Evolutionary conservation across 2,888 invertebrate species (phyloP).

Genomic region (Conistra vaccinii): DNA sequence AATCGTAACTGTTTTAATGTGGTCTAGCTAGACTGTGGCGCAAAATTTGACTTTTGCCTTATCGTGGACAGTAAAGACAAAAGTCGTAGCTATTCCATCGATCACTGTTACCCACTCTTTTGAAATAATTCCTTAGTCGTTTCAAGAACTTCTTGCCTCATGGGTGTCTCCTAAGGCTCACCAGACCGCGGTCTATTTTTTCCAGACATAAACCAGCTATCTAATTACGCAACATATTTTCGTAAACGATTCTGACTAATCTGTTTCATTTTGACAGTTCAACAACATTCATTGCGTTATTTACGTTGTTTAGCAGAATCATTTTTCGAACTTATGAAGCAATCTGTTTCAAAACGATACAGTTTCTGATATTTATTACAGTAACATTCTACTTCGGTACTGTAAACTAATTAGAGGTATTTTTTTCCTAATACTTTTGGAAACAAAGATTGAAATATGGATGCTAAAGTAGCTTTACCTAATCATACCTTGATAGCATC

Average conservation of each 20-base stretch:
- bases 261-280: too few species aligned
- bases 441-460: neutral
- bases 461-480: neutral
- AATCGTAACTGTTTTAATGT: conserved; percentile 15
- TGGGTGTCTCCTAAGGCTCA: neutral
- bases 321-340: too few species aligned
- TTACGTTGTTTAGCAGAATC: too few species aligned
- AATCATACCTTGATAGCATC: conserved; percentile 2
- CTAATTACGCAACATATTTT: too few species aligned
- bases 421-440: neutral
- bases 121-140: neutral
- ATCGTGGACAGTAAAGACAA: neutral
- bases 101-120: neutral
- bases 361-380: too few species aligned
- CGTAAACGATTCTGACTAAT: too few species aligned
- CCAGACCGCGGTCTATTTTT: neutral
- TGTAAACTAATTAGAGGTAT: neutral
- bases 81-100: neutral
- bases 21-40: neutral
- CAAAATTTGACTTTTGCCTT: neutral
- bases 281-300: too few species aligned
- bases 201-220: neutral
- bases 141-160: neutral
- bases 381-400: neutral
- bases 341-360: too few species aligned